Base-by-base conservation (phyloP, 30 jellyfish, hydroid and myxozoan genomes). In the Clytia hemisphaerica region DNA sequence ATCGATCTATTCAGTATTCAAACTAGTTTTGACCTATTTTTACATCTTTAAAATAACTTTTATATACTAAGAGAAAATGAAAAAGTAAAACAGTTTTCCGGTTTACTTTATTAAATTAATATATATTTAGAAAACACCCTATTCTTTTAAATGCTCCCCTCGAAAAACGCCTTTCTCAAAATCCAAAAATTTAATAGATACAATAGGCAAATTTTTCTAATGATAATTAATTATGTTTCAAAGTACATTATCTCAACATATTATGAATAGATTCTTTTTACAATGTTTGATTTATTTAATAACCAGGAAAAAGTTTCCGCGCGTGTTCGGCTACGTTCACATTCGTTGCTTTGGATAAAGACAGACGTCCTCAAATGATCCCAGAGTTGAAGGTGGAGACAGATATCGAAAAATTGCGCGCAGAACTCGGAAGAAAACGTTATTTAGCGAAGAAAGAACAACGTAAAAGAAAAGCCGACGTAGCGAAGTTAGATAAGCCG, bases 301-400 rank as follows among this genome's bases (percentile, higher is more conserved):
- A n/a, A n/a, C n/a, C 40, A 84, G 95, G 93, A 15, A 37, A 54
- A 34, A 60, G 85, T 37, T 84, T 68, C 38, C 72, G 92, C 3
- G 82, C 82, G 1, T 47, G 82, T 30, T 76, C 92, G 4, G 95
- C 95, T 16, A 30, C 70, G 58, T 84, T 84, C 63, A 84, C 95
- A 7, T 84, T 50, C 53, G 95, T 84, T 10, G 69, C 95, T 2
- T 64, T 84, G 65, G 92, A 76, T 53, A 76, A 69, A 22, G 67
- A 84, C 45, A 57, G 73, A 24, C 53, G 40, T 12, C 82, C 66
- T 15, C 63, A 25, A 46, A 49, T 49, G 0, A 93, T 84, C 6
- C 95, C 95, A 5, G 86, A 76, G 53, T 67, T 84, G 32, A 85
- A 73, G 24, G 73, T 76, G 4, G 55, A 61, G 31, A 77, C 82